Evolutionary conservation across 2,888 invertebrate genomes (phyloP).

Genomic region (Cinara cedri): DNA sequence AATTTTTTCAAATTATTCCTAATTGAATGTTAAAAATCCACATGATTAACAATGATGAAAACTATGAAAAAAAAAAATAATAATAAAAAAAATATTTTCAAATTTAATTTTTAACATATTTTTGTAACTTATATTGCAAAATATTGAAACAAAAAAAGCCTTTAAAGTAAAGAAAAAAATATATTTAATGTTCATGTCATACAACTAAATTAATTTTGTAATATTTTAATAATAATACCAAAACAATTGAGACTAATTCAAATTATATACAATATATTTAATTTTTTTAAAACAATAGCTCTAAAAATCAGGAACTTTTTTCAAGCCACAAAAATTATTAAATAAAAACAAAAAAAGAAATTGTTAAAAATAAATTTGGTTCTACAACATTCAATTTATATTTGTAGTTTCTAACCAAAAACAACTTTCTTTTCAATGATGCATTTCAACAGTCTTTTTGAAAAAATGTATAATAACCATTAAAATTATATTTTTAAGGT

Average conservation of each 20-base stretch:
- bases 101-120: not conserved
- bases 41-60: too few species aligned
- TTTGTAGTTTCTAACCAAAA: slow-evolving; percentile 46
- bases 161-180: too few species aligned
- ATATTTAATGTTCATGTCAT: too few species aligned
- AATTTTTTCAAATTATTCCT: too few species aligned
- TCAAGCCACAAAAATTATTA: slow-evolving; percentile 41
- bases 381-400: slow-evolving; percentile 31
- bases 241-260: slow-evolving; percentile 6
- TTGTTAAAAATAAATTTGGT: slow-evolving; percentile 47
- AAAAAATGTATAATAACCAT: slow-evolving; percentile 16
- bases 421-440: slow-evolving; percentile 25
- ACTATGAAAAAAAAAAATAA: too few species aligned
- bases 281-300: slow-evolving; percentile 28
- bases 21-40: too few species aligned
- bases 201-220: not conserved
- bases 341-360: slow-evolving; percentile 42
- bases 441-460: slow-evolving; percentile 49
- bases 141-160: too few species aligned
- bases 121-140: not conserved
- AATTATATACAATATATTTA: slow-evolving; percentile 10
- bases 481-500: slow-evolving; percentile 45
- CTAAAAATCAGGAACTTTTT: slow-evolving; percentile 49
- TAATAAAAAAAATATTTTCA: not conserved
- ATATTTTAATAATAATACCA: not conserved